Base-by-base conservation (phyloP, 2,113 vertebrate genomes). In the Sylvietta virens region DNA sequence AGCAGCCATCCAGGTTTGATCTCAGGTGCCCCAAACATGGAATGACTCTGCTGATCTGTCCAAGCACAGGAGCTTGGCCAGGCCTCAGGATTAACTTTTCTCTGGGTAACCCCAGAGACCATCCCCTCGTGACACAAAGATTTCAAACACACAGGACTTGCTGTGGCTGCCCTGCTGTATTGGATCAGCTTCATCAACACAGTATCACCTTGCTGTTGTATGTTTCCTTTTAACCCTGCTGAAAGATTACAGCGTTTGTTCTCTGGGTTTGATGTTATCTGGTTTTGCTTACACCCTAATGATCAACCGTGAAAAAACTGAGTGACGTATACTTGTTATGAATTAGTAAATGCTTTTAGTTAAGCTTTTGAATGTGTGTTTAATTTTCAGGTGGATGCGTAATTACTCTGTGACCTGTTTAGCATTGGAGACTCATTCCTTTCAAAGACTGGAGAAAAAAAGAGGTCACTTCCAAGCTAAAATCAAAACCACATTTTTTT, bases 391-490 rank as follows among this genome's bases (percentile, higher is more conserved):
- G 82, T 95, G 92, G 94, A 94, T 96, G 82, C 48, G 0, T 96
- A 97, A 94, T 84, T 76, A 85, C 89, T 92, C 65, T 88, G 60
- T 94, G 95, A 74, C 94, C 95, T 72, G 56, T 83, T 97, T 95
- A 92, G 71, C 78, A 86, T 81, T 96, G 85, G 90, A 94, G 72
- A 92, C 65, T 93, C 76, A 82, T 82, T 92, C 86, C n/a, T 95
- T 92, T 47, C 51, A 88, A 92, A 93, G 60, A 56, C 7, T 77
- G 67, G 6, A 61, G 24, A 31, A 86, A 83, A 94, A 94, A 91
- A 88, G 67, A 95, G 53, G 76, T 84, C 88, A 65, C 35, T 66
- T 93, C 69, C 62, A 71, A 86, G 28, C 71, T 88, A 35, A 86
- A 88, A 67, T 60, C 7, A 90, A 90, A 96, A 94, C 22, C 40